Evolutionary conservation across 1,140 invertebrate species (phyloP), one percentile per base, ranked within the genome.

Genomic region (Sogatella furcifera): DNA sequence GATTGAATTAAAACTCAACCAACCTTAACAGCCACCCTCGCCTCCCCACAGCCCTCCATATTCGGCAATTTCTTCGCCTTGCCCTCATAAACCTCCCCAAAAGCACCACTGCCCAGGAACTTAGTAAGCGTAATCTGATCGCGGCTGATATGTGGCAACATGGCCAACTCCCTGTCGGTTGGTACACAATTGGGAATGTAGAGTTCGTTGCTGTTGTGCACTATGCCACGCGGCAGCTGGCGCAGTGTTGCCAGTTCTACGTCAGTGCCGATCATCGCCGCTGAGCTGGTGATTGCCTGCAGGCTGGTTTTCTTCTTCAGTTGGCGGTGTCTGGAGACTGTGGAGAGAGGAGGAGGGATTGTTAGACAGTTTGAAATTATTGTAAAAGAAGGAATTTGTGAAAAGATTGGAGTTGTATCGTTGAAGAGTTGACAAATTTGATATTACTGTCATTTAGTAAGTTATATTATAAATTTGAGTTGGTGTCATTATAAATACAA

Each of bases 51-150:
- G 6, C 74, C 77, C 38, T 77, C 80, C 5, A 75, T 77, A 41
- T 78, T 80, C 19, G 69, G 70, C 22, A 89, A 72, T 62, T 83
- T 79, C 64, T 81, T 81, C 0, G 89, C 84, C 43, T 84, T 80
- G 0, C 94, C 95, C 77, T 96, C 91, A 71, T 89, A 96, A 1
- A 98, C 95, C 75, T 97, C 93, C 3, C 95, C 95, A 71, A 98
- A 98, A n/a, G 93, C 93, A 1, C 95, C 96, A 62, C 89, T 92
- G 0, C 95, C 95, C 42, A 98, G 75, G 69, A 95, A 93, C 71
- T 93, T 92, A 0, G 83, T 86, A 1, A 94, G 71, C 0, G 84
- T 88, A 43, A 98, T 88, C 68, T 88, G 83, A 28, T 77, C 73
- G 38, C 75, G 78, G 28, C 83, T 79, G 53, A 97, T 89, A 69